Evolutionary conservation across 2,797 vertebrate genomes (phyloP), one percentile per base, ranked within the genome.

Genomic region (Oophaga sylvatica): DNA sequence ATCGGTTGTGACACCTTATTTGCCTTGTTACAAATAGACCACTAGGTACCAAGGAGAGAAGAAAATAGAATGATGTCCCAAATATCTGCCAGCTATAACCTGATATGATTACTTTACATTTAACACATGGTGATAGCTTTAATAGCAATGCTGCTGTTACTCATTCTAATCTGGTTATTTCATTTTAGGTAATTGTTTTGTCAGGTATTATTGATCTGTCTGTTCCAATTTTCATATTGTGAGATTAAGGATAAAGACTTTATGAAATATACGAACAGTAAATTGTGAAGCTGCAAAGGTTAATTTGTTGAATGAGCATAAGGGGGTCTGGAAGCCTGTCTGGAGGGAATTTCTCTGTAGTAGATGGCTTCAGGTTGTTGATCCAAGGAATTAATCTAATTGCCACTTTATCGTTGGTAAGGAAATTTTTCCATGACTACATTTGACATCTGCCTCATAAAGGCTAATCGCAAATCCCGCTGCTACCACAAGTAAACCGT

Each of bases 1-100:
- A 80, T 62, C 31, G 22, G n/a, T 62, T 80, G 57, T 80, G 78
- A 41, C 57, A 80, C 19, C 57, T 41, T 62, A 80, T 80, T 80
- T 41, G 35, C 29, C 78, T 80, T 35, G 57, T 80, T 79, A 62
- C 78, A 80, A 35, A 35, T 20, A 62, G 31, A 62, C 5, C 5
- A 7, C 56, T 59, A 57, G 57, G 57, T 13, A 80, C 17, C 1
- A 60, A 59, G 60, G 57, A 29, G 7, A 80, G 19, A 35, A 19
- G 5, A 20, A 62, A 62, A 80, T 26, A 80, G 11, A 80, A 5
- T 35, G 11, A 29, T 80, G 57, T 62, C 57, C 57, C 29, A 62
- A 62, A 80, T 19, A 41, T 80, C 16, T 62, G 57, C 78, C 29
- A 80, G 20, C 7, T 5, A 16, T 17, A 62, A 62, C 22, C 12